Base-by-base conservation (phyloP, 2,113 vertebrate species). In the Rhodinocichla rosea region DNA sequence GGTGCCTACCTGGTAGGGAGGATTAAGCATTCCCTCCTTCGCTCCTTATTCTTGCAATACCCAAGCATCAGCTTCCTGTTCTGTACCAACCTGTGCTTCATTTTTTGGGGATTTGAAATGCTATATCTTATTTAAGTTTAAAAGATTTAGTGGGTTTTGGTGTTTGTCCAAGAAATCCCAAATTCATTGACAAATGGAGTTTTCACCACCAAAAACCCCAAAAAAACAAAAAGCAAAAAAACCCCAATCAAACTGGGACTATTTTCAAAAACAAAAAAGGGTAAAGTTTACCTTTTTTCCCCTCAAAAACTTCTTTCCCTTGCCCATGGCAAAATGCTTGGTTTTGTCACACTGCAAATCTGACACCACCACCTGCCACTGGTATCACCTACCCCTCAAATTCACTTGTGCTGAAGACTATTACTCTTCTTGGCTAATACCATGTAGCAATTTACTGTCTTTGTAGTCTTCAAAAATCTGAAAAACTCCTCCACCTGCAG, bases 41-140 rank as follows among this genome's bases (percentile, higher is more conserved):
- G 9, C 19, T 79, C 37, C 32, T 78, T 35, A 52, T 27, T 52
- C 33, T 30, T 62, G 40, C n/a, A 79, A 30, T 35, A 33, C 5
- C 24, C 1, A 3, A 64, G 47, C 2, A 1, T 28, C n/a, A 79
- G 17, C 42, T 76, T 62, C 32, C 42, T 3, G 0, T 67, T 33
- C 57, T 67, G n/a, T 52, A 70, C 39, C 27, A 5, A 4, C 45
- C 33, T 52, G 47, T 1, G 1, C 35, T 62, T 24, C 1, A 8
- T 22, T 88, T 68, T 73, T 63, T 60, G 64, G 55, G 60, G 23
- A 78, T 32, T 12, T 56, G 26, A 85, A 82, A 42, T 45, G 26
- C 35, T 82, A 4, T 26, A 9, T 35, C 23, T 78, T 19, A 15
- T 45, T 56, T 20, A 78, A 75, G 11, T 52, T 69, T 65, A 56